Evolutionary conservation across 2,888 invertebrate species (phyloP).

Genomic region (Taphrorychus bicolor): DNA sequence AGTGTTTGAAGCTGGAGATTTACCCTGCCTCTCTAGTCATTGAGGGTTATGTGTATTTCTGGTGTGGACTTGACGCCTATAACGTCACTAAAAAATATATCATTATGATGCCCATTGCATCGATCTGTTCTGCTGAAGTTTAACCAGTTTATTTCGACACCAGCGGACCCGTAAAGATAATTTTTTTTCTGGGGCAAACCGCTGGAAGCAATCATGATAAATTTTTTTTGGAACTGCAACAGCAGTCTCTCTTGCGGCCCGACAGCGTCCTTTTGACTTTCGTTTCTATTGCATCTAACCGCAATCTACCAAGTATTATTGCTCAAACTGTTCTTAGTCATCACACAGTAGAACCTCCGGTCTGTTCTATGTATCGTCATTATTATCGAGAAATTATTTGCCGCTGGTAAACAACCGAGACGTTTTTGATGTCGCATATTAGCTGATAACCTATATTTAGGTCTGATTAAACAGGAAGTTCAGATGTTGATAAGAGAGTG

Average conservation of each 20-base stretch:
- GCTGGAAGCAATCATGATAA: neutral
- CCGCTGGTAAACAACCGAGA: neutral
- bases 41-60: too few species aligned
- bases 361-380: neutral
- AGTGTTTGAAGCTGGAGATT: too few species aligned
- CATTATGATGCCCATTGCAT: constrained; percentile 5
- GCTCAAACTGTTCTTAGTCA: too few species aligned
- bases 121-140: neutral
- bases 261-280: neutral
- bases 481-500: neutral
- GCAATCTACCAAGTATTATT: neutral
- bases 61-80: neutral
- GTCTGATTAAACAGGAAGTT: constrained; percentile 6
- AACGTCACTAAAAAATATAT: constrained; percentile 10
- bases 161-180: neutral
- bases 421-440: neutral
- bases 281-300: neutral
- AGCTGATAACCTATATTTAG: constrained; percentile 6
- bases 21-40: too few species aligned
- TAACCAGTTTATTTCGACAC: neutral
- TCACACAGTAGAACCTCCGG: neutral
- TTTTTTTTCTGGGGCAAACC: constrained; percentile 1
- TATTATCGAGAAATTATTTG: neutral
- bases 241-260: neutral
- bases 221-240: neutral